These are phyloP conservation scores for Penaeus chinensis DNA, from an alignment of 1,140 invertebrate species.

Conservation along the genomic window DNA sequence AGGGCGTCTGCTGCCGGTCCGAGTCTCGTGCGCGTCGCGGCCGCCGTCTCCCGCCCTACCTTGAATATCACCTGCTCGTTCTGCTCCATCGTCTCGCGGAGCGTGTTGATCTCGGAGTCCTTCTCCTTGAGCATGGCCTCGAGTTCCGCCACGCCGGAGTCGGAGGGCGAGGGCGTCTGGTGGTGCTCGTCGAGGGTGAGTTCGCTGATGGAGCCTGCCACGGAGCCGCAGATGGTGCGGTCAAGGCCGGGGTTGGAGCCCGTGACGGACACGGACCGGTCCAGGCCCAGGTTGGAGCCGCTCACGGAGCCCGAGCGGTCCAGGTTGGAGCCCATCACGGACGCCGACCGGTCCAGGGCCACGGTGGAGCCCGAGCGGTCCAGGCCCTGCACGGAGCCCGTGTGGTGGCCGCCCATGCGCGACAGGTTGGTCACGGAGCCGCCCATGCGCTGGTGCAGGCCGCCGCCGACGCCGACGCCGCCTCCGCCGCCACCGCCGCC, in stretches of 20 bases:
- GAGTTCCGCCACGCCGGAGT: slow-evolving; percentile 83
- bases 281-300: slow-evolving; percentile 65
- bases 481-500: slow-evolving; percentile 23
- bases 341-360: slow-evolving; percentile 49
- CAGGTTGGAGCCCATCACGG: slow-evolving; percentile 47
- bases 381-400: slow-evolving; percentile 45
- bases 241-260: slow-evolving; percentile 57
- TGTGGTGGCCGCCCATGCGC: slow-evolving; percentile 51
- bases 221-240: slow-evolving; percentile 45
- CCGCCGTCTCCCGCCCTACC: slow-evolving; percentile 39
- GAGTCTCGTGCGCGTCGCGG: too few relatives aligned
- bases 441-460: slow-evolving; percentile 63
- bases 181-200: slow-evolving; percentile 65
- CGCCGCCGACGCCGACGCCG: slow-evolving; percentile 13
- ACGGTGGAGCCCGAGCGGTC: slow-evolving; percentile 55
- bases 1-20: too few relatives aligned
- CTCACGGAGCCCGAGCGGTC: slow-evolving; percentile 64
- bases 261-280: slow-evolving; percentile 60
- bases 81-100: slow-evolving; percentile 82
- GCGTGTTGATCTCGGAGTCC: slow-evolving; percentile 79
- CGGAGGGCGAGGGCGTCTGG: slow-evolving; percentile 82
- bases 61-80: slow-evolving; percentile 79
- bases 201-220: slow-evolving; percentile 55
- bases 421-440: slow-evolving; percentile 63
- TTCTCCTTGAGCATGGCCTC: slow-evolving; percentile 80